Percentiles rank a stretch among this genome's conserved stretches.
phyloP scores from a whole-genome alignment of 2,888 invertebrate species.

The Dicyrtoma fusca region DNA sequence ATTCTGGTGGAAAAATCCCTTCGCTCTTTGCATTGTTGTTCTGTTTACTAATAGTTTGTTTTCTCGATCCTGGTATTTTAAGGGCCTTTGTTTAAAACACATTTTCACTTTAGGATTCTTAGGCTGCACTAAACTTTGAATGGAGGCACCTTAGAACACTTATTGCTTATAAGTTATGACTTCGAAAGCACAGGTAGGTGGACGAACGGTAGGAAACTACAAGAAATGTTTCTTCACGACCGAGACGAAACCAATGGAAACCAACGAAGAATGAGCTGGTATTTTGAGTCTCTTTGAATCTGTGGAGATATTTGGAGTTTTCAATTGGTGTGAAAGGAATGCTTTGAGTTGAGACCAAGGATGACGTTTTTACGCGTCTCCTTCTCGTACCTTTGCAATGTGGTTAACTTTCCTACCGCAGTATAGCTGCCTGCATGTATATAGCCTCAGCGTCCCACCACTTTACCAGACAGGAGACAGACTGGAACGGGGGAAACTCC shows the following conservation, averaged over 20 bases:
- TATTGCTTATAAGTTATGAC: neutral
- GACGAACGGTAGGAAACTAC: neutral
- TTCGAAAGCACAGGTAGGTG: too few relatives aligned
- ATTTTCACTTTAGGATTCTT: too few relatives aligned
- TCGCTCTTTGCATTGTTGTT: neutral
- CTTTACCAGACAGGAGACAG: neutral
- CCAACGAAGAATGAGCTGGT: neutral
- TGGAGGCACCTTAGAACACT: neutral
- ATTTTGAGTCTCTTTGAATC: conserved; percentile 9
- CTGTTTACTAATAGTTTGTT: neutral
- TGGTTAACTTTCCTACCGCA: too few relatives aligned
- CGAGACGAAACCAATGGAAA: neutral
- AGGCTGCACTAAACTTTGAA: too few relatives aligned
- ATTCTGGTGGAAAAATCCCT: too few relatives aligned
- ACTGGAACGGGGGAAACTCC: neutral
- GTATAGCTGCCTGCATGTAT: too few relatives aligned
- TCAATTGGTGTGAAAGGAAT: conserved; percentile 30
- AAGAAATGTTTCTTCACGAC: neutral
- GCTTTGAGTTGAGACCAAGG: conserved; percentile 23
- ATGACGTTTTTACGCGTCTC: conserved; percentile 21
- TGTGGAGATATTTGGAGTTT: conserved; percentile 7
- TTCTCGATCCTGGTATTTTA: too few relatives aligned
- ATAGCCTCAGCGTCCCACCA: too few relatives aligned
- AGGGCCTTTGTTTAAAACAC: too few relatives aligned
- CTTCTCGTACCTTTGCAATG: conserved; percentile 6